Percentiles rank a stretch among this genome's conserved stretches.
phyloP scores from a whole-genome alignment of 2,113 vertebrate genomes.

The Mirounga angustirostris region DNA sequence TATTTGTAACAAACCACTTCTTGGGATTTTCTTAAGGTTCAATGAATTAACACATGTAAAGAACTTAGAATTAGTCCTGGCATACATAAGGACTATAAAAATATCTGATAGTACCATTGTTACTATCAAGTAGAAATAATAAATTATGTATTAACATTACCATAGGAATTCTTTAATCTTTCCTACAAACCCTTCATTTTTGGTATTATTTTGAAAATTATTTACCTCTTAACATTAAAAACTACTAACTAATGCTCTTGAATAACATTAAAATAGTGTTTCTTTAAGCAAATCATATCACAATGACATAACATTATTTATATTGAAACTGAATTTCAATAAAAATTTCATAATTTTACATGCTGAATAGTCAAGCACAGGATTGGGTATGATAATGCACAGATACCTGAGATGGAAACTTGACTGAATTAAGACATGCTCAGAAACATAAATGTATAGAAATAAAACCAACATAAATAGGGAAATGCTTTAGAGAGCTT shows the following conservation, averaged over 20 bases:
- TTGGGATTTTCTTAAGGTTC: not conserved
- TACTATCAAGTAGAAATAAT: conserved; percentile 40
- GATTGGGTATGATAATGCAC: not conserved
- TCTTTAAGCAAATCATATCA: not conserved
- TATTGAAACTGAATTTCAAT: conserved; percentile 13
- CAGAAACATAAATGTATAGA: not conserved
- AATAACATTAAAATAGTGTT: not conserved
- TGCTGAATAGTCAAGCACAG: not conserved
- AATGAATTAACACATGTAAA: conserved; percentile 22
- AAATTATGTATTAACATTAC: not conserved
- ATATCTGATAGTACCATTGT: not conserved
- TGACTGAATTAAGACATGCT: conserved; percentile 20
- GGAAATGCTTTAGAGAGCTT: not conserved
- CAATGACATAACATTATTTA: not conserved
- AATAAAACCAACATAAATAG: not conserved
- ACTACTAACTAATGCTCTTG: not conserved
- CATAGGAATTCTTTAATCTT: not conserved
- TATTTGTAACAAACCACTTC: not conserved
- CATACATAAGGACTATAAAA: not conserved
- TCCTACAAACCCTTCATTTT: not conserved
- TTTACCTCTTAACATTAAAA: conserved; percentile 36
- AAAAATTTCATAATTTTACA: not conserved
- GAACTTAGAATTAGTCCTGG: conserved; percentile 23
- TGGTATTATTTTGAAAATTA: conserved; percentile 31
- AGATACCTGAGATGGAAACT: not conserved